Evolutionary conservation across 2,888 invertebrate species (phyloP), one percentile per base, ranked within the genome.

Genomic region (Spodoptera exigua): DNA sequence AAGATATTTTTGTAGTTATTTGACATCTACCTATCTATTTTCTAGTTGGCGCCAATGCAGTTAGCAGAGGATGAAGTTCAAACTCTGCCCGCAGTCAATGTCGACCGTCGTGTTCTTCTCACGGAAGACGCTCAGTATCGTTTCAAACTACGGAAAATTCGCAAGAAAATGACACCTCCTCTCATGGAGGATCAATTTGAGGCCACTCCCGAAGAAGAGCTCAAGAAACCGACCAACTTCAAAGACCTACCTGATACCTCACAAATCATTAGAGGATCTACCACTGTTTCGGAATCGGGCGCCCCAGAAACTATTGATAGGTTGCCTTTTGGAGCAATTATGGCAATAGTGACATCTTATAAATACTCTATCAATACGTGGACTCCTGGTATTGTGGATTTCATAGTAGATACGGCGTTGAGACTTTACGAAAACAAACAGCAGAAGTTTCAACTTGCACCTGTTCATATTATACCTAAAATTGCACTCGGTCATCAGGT

Each of bases 351-450:
- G 0, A 95, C 96, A 7, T 95, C 96, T 0, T 95, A 95, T 65
- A 96, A 96, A 74, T 95, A 95, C 69, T 70, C 90, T 0, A 89
- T 95, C 1, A 87, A 94, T 32, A 95, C 96, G 0, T 96, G 96
- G 96, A 95, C 95, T 1, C 59, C 82, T 0, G 94, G 95, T 0
- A 91, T 96, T 0, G 94, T 96, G 0, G 95, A 95, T 74, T 96
- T 95, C 74, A 90, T 95, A 0, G 79, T 96, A 12, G 91, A 94
- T 10, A 93, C 95, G 0, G 90, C 91, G 0, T 86, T 84, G 58
- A 87, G 93, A 64, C 80, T 92, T 83, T 80, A 93, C 80, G 63
- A 89, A 13, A 89, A 95, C 47, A 93, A 92, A 69, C 78, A 79
- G 55, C 82, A 88, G 61, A 90, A 84, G 63, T 94, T 93, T 67